phyloP scores from a whole-genome alignment of 2,888 invertebrate species.

The Neoitamus cyanurus region DNA sequence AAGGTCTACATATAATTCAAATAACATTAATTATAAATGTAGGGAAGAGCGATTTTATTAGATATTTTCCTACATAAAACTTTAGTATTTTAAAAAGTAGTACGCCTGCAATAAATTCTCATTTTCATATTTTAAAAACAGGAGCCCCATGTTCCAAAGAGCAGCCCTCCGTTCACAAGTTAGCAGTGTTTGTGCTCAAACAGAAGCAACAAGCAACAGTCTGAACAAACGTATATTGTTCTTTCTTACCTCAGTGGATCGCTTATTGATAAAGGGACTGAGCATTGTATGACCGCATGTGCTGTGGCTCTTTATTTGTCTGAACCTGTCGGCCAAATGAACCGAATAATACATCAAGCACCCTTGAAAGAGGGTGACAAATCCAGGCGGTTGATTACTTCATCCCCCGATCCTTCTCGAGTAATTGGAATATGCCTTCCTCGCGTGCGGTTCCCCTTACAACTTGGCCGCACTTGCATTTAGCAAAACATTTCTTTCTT shows the following conservation, averaged over 20 bases:
- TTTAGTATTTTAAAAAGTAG: too few relatives aligned
- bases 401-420: slow-evolving; percentile 38
- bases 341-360: slow-evolving; percentile 68
- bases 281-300: slow-evolving; percentile 17
- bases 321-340: slow-evolving; percentile 68
- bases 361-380: slow-evolving; percentile 66
- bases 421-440: neutral
- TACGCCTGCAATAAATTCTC: too few relatives aligned
- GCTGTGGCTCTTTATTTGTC: slow-evolving; percentile 60
- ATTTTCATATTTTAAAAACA: too few relatives aligned
- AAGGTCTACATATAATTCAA: too few relatives aligned
- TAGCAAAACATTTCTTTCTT: neutral
- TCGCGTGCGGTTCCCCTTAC: neutral
- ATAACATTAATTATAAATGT: too few relatives aligned
- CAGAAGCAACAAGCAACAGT: slow-evolving; percentile 38
- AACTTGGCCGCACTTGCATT: neutral
- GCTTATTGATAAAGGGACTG: slow-evolving; percentile 15
- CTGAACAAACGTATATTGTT: slow-evolving; percentile 7
- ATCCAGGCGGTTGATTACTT: slow-evolving; percentile 65
- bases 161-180: neutral
- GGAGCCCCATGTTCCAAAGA: neutral
- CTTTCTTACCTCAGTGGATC: neutral
- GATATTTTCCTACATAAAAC: too few relatives aligned
- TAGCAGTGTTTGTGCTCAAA: slow-evolving; percentile 12
- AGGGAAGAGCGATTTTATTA: too few relatives aligned